Evolutionary conservation across 2,797 vertebrate genomes (phyloP).

Genomic region (Galagoides demidoff): DNA sequence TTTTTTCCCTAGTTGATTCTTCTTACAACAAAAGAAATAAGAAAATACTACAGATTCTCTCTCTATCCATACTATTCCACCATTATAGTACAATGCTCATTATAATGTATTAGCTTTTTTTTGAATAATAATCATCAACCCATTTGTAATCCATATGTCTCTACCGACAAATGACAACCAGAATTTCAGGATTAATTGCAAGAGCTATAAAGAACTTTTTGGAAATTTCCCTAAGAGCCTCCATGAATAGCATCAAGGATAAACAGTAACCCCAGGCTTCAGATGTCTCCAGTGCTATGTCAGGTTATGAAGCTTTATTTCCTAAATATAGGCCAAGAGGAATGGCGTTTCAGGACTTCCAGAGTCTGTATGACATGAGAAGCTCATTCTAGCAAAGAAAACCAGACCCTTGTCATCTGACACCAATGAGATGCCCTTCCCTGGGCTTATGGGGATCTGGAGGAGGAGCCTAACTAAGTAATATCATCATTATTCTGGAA

Average conservation of each 20-base stretch:
- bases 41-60: neutral
- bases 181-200: constrained; percentile 58
- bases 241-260: constrained; percentile 32
- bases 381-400: constrained; percentile 43
- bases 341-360: constrained; percentile 41
- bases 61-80: neutral
- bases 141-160: constrained; percentile 68
- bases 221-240: neutral
- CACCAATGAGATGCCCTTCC: constrained; percentile 1
- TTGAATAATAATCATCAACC: constrained; percentile 56
- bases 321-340: constrained; percentile 46
- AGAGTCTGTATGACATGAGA: neutral
- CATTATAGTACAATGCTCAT: neutral
- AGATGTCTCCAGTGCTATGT: neutral
- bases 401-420: constrained; percentile 56
- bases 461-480: constrained; percentile 39
- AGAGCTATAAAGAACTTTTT: constrained; percentile 52
- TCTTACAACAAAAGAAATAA: neutral
- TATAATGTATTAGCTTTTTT: constrained; percentile 25
- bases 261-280: neutral
- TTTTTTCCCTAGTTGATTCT: neutral
- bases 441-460: neutral
- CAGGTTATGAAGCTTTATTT: constrained; percentile 50
- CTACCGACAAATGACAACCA: constrained; percentile 46
- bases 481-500: constrained; percentile 45